These are phyloP conservation scores for Mobula hypostoma DNA, from an alignment of 2,113 vertebrate genomes.

Conservation along the genomic window DNA sequence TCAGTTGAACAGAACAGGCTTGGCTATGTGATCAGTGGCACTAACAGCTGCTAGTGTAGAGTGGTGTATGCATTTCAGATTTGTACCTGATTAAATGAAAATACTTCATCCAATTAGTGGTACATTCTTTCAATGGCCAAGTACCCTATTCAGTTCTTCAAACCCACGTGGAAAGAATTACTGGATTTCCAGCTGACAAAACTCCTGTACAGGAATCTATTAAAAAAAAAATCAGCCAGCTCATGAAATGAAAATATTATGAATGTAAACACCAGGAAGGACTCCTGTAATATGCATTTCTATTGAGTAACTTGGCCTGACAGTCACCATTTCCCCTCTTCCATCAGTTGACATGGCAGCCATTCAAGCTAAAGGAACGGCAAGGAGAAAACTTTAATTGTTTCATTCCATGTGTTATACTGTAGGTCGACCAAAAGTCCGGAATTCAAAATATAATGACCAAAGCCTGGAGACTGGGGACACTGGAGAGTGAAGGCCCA, in stretches of 20 bases:
- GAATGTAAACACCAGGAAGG: not conserved
- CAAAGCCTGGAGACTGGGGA: too few relatives aligned
- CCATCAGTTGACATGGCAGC: not conserved
- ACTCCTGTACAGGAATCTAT: not conserved
- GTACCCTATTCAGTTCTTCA: not conserved
- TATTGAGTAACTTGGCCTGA: not conserved
- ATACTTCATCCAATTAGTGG: not conserved
- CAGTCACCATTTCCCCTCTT: not conserved
- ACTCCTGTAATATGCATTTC: not conserved
- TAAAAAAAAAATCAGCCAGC: not conserved
- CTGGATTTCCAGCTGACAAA: not conserved
- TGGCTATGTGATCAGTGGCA: not conserved
- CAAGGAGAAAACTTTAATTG: not conserved
- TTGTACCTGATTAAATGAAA: not conserved
- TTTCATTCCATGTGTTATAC: not conserved
- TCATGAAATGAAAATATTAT: not conserved
- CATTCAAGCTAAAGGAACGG: not conserved
- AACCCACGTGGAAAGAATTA: not conserved
- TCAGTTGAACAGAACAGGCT: not conserved
- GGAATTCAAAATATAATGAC: too few relatives aligned
- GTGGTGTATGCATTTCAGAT: not conserved
- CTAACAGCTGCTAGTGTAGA: not conserved
- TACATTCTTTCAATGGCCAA: not conserved
- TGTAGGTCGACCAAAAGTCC: too few relatives aligned
- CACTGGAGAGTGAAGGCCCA: too few relatives aligned